Evolutionary conservation across 2,113 vertebrate species (phyloP), one percentile per base, ranked within the genome.

Genomic region (Syrrhaptes paradoxus): DNA sequence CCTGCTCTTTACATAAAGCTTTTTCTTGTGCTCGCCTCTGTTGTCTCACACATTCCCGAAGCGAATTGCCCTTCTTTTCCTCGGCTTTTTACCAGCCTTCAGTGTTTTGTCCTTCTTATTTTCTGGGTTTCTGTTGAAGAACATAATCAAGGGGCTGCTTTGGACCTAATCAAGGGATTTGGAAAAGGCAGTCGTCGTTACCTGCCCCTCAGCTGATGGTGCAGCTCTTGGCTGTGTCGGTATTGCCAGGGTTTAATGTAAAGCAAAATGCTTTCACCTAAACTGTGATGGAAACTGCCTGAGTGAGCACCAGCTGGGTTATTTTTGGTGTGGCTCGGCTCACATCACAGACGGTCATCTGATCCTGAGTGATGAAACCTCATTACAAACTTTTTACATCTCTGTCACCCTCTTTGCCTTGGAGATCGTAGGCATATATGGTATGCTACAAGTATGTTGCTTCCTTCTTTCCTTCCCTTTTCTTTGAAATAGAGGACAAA

Each of bases 361-460:
- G 87, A 67, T 46, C 32, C 62, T 95, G 87, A 95, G 88, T 87
- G 73, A 94, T 28, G 36, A 87, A 91, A 77, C 80, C 72, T 81
- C 87, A 71, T 18, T 41, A 6, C 74, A 48, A 31, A 25, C 26
- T 52, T 68, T 72, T 54, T 20, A 24, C 31, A 11, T 62, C 28
- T 38, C n/a, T 2, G 21, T 78, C 32, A 34, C 52, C 17, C 32
- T 48, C 68, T 62, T 58, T 32, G 46, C 46, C 36, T 46, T 13
- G 31, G 41, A 80, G n/a, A 67, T 18, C 2, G 0, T 0, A 49
- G 68, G 34, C 86, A 26, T 81, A 68, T 62, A 15, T 28, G 68
- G 90, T n/a, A 7, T 45, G 52, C 46, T 75, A 68, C 17, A 13
- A 75, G 11, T 0, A 12, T 57, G 46, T 32, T 70, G 5, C 70